Evolutionary conservation across 2,797 vertebrate species (phyloP).

Genomic region (Florisuga fusca): DNA sequence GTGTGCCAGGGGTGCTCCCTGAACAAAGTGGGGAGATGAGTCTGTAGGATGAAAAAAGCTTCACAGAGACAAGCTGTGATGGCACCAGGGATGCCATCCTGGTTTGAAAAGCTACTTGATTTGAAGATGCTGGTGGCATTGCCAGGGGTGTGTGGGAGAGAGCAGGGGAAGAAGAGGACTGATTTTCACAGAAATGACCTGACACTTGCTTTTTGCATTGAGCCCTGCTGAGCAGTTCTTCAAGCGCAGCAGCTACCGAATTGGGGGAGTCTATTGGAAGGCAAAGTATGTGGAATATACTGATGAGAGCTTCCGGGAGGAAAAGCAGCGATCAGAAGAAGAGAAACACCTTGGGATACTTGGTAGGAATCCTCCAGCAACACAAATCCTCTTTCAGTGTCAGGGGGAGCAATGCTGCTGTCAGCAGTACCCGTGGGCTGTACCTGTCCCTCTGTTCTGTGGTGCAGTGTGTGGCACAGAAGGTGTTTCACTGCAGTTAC

Average conservation of each 20-base stretch:
- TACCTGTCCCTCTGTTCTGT: fast-evolving
- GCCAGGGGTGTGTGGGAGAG: neutral
- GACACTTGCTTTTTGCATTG: neutral
- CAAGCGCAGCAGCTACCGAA: constrained; percentile 38
- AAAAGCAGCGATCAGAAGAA: constrained; percentile 63
- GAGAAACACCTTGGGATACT: constrained; percentile 80
- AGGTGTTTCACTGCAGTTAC: neutral
- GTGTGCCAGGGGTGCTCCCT: neutral
- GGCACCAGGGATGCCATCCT: neutral
- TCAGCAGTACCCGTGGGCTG: neutral
- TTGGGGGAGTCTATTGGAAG: constrained; percentile 81
- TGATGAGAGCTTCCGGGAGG: constrained; percentile 77
- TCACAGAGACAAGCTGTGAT: neutral
- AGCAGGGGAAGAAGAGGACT: neutral
- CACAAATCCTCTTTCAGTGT: neutral
- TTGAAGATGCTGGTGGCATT: neutral
- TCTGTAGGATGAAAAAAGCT: neutral
- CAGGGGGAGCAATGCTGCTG: neutral
- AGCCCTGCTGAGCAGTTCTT: constrained; percentile 77
- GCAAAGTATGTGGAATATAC: constrained; percentile 78
- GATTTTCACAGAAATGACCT: neutral
- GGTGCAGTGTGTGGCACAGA: neutral
- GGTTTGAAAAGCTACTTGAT: neutral
- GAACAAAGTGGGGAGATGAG: neutral
- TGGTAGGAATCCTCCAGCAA: constrained; percentile 55